A percentile compares a stretch with the other conserved stretches of the same genome.
These are phyloP conservation scores for Cnemophilus loriae DNA, from an alignment of 2,113 vertebrate species.

Conservation along the genomic window DNA sequence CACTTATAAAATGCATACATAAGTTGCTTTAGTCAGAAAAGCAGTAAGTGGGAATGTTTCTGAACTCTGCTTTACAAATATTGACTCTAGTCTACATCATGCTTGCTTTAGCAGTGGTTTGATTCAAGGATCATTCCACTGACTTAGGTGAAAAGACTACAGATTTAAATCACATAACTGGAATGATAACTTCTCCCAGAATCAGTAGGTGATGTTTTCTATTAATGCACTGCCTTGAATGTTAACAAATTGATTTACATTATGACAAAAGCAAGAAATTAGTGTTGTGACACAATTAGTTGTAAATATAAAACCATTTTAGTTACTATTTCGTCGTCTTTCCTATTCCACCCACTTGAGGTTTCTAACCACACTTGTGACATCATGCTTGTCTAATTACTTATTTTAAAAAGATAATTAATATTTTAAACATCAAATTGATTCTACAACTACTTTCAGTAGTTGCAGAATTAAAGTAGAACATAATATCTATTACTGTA, in stretches of 20 bases:
- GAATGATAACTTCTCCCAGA: background rate
- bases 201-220: background rate
- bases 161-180: background rate
- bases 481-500: background rate
- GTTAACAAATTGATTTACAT: background rate
- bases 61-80: background rate
- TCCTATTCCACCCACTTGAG: background rate
- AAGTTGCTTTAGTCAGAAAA: background rate
- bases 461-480: background rate
- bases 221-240: background rate
- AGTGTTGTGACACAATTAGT: background rate
- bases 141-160: background rate
- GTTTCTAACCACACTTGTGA: background rate
- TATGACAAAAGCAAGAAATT: background rate
- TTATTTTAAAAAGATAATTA: constrained; percentile 21
- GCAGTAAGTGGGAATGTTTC: background rate
- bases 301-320: background rate
- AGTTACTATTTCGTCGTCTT: background rate
- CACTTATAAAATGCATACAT: background rate
- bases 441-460: background rate
- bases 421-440: background rate
- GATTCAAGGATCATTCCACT: background rate
- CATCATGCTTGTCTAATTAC: background rate
- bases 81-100: background rate
- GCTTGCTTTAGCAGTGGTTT: background rate